Conservation (phyloP, 2,113 vertebrate genomes). For the Oryzias melastigma region DNA sequence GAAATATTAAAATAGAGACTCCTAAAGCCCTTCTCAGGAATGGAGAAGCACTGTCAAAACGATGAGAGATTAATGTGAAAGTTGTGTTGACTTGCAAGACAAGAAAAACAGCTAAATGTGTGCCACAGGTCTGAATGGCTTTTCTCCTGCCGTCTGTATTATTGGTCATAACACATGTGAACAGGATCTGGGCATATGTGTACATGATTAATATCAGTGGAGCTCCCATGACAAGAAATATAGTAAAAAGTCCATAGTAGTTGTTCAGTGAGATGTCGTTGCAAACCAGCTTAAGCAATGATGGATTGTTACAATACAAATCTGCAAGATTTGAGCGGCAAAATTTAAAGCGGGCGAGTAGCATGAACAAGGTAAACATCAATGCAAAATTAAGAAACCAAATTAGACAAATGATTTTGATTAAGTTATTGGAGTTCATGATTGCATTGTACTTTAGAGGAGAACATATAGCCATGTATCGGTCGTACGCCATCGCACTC, state of each 20-base stretch:
- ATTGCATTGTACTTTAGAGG: conserved; percentile 63
- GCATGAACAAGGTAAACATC: background rate
- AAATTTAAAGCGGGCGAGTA: conserved; percentile 27
- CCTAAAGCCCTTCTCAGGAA: conserved; percentile 51
- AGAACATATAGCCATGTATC: conserved; percentile 68
- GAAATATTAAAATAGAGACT: conserved; percentile 55
- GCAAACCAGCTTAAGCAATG: conserved; percentile 58
- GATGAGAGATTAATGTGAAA: conserved; percentile 42
- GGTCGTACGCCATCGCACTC: conserved; percentile 68
- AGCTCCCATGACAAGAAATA: background rate
- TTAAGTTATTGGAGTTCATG: conserved; percentile 42
- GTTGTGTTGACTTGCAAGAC: conserved; percentile 49
- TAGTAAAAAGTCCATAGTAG: conserved; percentile 46
- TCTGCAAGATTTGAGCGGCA: conserved; percentile 62
- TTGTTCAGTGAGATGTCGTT: conserved; percentile 53
- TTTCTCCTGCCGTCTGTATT: conserved; percentile 44
- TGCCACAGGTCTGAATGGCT: conserved; percentile 66
- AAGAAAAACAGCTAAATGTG: conserved; percentile 63
- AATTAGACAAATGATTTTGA: conserved; percentile 38
- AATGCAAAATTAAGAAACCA: conserved; percentile 43
- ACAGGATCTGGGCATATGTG: conserved; percentile 66
- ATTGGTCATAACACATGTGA: conserved; percentile 46
- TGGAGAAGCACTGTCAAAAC: conserved; percentile 25
- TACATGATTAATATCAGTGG: conserved; percentile 37
- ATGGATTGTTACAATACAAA: conserved; percentile 66